These are phyloP conservation scores for Apogon hyalosoma DNA, from an alignment of 2,797 vertebrate species.

Conservation along the genomic window DNA sequence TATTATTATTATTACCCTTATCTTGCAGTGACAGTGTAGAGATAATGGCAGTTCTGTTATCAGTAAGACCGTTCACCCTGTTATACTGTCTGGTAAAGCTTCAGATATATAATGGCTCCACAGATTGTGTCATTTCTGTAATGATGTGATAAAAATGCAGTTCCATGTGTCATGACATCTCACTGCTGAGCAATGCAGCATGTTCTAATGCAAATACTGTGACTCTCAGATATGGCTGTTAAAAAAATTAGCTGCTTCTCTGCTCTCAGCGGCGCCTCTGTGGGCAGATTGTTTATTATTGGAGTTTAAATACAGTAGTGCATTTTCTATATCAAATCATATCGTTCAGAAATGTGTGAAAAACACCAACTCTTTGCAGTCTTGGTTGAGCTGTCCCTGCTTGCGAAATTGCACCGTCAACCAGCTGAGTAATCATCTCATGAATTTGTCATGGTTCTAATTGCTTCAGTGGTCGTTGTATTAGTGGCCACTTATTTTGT, in stretches of 20 bases:
- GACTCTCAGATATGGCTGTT: slow-evolving; percentile 13
- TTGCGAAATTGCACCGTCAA: slow-evolving; percentile 49
- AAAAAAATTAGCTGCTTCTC: slow-evolving; percentile 12
- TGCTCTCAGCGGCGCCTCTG: background rate
- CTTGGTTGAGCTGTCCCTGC: background rate
- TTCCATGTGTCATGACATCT: slow-evolving; percentile 20
- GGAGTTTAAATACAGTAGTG: slow-evolving; percentile 4
- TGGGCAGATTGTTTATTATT: background rate
- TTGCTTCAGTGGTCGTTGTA: slow-evolving; percentile 62
- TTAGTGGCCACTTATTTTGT: slow-evolving; percentile 71
- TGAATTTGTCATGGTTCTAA: slow-evolving; percentile 71
- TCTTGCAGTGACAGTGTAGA: slow-evolving; percentile 7
- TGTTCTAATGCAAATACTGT: slow-evolving; percentile 24
- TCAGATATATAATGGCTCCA: slow-evolving; percentile 11
- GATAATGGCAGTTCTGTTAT: slow-evolving; percentile 18
- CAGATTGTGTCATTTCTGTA: slow-evolving; percentile 20
- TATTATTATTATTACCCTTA: background rate
- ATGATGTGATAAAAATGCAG: slow-evolving; percentile 12
- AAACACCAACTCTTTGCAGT: background rate
- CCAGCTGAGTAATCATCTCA: slow-evolving; percentile 57
- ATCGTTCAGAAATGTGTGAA: slow-evolving; percentile 11
- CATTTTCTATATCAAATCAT: background rate
- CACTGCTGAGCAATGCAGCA: slow-evolving; percentile 19
- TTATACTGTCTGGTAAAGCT: slow-evolving; percentile 6
- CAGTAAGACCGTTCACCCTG: background rate